Evolutionary conservation across 2,797 vertebrate genomes (phyloP).

Genomic region (Silurus lanzhouensis): DNA sequence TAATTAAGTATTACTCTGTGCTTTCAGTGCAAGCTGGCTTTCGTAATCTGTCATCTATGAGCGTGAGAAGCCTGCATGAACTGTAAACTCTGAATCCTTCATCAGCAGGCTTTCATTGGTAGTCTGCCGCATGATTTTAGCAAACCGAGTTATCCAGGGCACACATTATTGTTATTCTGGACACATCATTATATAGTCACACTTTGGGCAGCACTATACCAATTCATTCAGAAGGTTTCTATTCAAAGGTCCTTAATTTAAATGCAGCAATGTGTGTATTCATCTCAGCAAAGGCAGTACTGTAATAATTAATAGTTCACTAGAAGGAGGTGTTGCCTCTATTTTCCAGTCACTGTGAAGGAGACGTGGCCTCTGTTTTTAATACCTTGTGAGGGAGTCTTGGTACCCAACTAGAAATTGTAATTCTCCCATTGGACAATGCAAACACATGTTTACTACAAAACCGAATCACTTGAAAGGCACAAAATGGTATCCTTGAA

Average conservation of each 20-base stretch:
- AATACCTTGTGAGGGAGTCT: background rate
- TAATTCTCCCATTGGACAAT: background rate
- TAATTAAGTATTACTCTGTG: background rate
- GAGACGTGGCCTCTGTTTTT: background rate
- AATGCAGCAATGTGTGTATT: background rate
- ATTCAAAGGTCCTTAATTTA: background rate
- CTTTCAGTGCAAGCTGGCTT: background rate
- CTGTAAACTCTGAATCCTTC: background rate
- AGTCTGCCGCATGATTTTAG: background rate
- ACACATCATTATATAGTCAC: background rate
- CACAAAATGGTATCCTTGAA: background rate
- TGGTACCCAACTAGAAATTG: background rate
- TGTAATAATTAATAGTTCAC: conserved; percentile 6
- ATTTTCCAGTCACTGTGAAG: background rate
- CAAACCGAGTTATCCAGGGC: background rate
- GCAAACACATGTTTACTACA: background rate
- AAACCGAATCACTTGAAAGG: background rate
- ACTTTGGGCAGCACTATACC: background rate
- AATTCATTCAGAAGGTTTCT: background rate
- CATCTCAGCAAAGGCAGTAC: background rate
- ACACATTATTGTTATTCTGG: background rate
- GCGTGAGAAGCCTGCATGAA: too few species aligned
- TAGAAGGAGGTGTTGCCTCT: background rate
- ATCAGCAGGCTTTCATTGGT: background rate
- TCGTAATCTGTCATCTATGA: background rate